Base-by-base conservation (phyloP, 1,140 invertebrate species). In the Zaprionus nigranus region DNA sequence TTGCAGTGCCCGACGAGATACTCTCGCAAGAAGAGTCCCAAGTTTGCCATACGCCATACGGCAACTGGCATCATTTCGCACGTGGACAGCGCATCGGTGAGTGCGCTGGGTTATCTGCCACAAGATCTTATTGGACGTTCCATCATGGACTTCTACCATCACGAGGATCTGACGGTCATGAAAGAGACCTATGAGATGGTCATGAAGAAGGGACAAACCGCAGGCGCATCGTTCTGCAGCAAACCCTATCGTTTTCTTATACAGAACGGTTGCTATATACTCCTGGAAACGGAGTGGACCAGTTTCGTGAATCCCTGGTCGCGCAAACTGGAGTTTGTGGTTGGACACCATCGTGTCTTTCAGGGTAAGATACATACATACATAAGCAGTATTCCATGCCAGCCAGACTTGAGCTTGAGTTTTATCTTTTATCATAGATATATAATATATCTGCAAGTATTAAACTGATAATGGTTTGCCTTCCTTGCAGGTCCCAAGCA, bases 221-320 rank as follows among this genome's bases (percentile, higher is more conserved):
- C 93, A 1, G 96, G 95, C 69, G 94, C 94, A 46, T 95, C 96
- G 4, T 95, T 96, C 86, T 94, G 95, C 73, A 97, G 96, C 83
- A 96, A 96, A 83, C 96, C 97, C 3, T 95, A 95, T 82, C 62
- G 92, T 69, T 97, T 98, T 92, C 94, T 96, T 53, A 95, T 96
- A 26, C 96, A 97, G 88, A 98, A 98, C 92, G 97, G 97, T 1
- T 95, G 95, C 77, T 98, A 95, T 91, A 94, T 97, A 38, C 94
- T 96, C 54, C 92, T 98, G 36, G 97, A 98, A 93, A 98, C 98
- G 0, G 97, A 98, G 93, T 99, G 97, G 97, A 97, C 97, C 0
- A 97, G 96, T 68, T 98, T 98, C 92, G 95, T 98, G 34, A 99
- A 99, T 94, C 98, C 98, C 0, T 99, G 98, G 98, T 96, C 97